phyloP scores from a whole-genome alignment of 1,140 invertebrate genomes.

The Stratiolaelaps scimitus region DNA sequence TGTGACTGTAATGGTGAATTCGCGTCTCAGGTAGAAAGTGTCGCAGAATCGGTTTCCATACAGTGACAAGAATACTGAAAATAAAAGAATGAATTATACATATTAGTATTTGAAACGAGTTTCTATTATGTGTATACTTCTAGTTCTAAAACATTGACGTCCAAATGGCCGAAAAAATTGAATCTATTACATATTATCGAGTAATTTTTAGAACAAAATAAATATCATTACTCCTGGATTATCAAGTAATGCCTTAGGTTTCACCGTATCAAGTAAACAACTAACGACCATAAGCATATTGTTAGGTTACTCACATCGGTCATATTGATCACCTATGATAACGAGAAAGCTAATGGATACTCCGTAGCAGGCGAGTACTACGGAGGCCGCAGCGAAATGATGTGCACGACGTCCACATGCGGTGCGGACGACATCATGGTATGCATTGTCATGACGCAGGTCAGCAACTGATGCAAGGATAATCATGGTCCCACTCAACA shows the following conservation, averaged over 20 bases:
- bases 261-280: too few species aligned
- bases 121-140: not conserved
- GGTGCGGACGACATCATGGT: conserved; percentile 44
- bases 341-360: conserved; percentile 56
- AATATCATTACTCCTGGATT: not conserved
- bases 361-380: conserved; percentile 53
- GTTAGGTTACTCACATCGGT: conserved; percentile 44
- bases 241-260: too few species aligned
- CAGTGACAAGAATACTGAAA: conserved; percentile 46
- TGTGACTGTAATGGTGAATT: conserved; percentile 48
- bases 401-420: conserved; percentile 48
- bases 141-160: not conserved
- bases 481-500: conserved; percentile 49
- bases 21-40: conserved; percentile 49
- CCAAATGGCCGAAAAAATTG: not conserved
- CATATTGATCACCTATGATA: conserved; percentile 56
- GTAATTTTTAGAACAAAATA: conserved; percentile 9
- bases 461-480: conserved; percentile 53
- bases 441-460: conserved; percentile 41
- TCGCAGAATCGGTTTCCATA: conserved; percentile 47
- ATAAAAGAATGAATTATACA: not conserved
- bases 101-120: not conserved
- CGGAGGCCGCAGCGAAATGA: conserved; percentile 45
- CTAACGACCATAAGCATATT: not conserved
- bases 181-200: not conserved